Evolutionary conservation across 2,888 invertebrate species (phyloP).

Genomic region (Agrotis ipsilon): DNA sequence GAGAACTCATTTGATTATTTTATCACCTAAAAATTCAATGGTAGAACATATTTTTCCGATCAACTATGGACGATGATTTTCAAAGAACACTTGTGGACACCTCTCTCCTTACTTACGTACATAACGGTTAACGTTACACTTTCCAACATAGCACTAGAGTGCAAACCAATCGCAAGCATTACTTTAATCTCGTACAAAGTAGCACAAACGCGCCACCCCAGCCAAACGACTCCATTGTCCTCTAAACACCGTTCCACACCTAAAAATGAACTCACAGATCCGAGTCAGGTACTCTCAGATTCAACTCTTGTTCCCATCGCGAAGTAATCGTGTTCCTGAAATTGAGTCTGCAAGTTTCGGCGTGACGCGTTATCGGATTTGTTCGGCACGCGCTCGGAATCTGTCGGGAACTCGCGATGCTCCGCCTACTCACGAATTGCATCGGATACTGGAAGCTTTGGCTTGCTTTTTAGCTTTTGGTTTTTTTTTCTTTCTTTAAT

Average conservation of each 20-base stretch:
- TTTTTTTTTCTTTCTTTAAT: conserved; percentile 41
- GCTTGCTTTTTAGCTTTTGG: conserved; percentile 48
- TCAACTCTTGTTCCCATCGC: conserved; percentile 74
- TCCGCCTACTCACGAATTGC: conserved; percentile 70
- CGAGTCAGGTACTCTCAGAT: conserved; percentile 69
- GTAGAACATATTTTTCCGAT: no score
- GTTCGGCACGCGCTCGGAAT: conserved; percentile 85
- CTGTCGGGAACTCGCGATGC: conserved; percentile 49
- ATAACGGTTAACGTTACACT: background rate
- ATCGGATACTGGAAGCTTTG: conserved; percentile 60
- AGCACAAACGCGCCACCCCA: background rate
- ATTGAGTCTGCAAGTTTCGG: conserved; percentile 86
- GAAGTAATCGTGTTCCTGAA: conserved; percentile 86
- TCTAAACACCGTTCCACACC: conserved; percentile 30
- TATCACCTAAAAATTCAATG: no score
- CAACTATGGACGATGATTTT: no score
- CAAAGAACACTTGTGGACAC: no score
- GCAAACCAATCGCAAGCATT: background rate
- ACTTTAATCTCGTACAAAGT: background rate
- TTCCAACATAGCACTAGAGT: background rate
- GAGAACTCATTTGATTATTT: no score
- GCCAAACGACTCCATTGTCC: conserved; percentile 3
- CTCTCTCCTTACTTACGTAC: no score
- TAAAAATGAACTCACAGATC: conserved; percentile 50
- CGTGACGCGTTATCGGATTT: conserved; percentile 89